A percentile compares a stretch with the other conserved stretches of the same genome.
These are phyloP conservation scores for Temnothorax unifasciatus DNA, from an alignment of 2,888 invertebrate species.

Conservation along the genomic window DNA sequence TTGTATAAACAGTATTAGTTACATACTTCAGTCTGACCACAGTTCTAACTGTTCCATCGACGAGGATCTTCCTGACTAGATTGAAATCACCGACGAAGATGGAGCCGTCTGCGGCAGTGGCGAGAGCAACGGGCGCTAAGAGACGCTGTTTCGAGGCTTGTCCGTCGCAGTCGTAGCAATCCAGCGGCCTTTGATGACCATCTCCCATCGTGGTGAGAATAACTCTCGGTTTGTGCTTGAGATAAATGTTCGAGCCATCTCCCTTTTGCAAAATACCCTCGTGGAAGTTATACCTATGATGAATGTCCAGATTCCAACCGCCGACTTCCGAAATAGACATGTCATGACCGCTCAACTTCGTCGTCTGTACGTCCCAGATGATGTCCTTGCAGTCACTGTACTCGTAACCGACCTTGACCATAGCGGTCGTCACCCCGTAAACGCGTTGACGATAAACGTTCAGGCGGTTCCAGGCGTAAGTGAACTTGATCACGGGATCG, in stretches of 20 bases:
- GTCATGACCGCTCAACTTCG: constrained; percentile 97
- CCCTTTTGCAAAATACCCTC: constrained; percentile 99
- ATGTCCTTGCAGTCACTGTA: constrained; percentile 96
- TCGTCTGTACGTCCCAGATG: constrained; percentile 98
- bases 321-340: constrained; percentile 99
- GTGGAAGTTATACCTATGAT: constrained; percentile 99
- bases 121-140: constrained; percentile 96
- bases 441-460: constrained; percentile 99
- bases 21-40: constrained; percentile 94
- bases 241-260: constrained; percentile 97
- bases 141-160: constrained; percentile 93
- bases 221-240: constrained; percentile 96
- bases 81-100: constrained; percentile 98
- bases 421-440: constrained; percentile 97
- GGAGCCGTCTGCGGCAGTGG: constrained; percentile 96
- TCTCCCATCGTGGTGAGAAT: constrained; percentile 97
- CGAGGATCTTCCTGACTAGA: constrained; percentile 94
- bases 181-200: constrained; percentile 95
- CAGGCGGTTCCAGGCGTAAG: constrained; percentile 98
- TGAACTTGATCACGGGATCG: constrained; percentile 98
- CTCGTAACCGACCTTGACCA: constrained; percentile 98
- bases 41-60: constrained; percentile 94
- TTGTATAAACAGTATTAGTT: neutral
- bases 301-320: constrained; percentile 99
- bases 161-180: constrained; percentile 94